Conservation (phyloP, 1,140 invertebrate genomes). For the Pseudomyrmex sp. region DNA sequence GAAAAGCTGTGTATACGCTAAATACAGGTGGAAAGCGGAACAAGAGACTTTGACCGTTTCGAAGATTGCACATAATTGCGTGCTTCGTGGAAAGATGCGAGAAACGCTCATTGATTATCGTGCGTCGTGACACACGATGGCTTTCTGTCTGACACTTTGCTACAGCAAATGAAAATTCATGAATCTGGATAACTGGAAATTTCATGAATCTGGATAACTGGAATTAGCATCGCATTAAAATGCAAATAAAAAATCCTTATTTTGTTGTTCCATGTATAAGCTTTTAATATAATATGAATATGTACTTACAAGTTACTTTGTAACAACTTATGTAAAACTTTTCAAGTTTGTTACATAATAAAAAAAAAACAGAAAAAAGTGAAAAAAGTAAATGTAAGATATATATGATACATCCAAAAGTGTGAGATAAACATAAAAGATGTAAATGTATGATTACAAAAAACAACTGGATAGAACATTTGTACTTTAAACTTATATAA, state of each 20-base stretch:
- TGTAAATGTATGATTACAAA: too few species aligned
- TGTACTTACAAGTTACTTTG: neutral
- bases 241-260: neutral
- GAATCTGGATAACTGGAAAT: slow-evolving; percentile 1
- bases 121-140: slow-evolving; percentile 20
- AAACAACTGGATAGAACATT: too few species aligned
- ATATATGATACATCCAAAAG: too few species aligned
- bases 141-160: neutral
- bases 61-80: slow-evolving; percentile 47
- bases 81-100: slow-evolving; percentile 11
- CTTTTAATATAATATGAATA: neutral
- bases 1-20: neutral
- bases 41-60: slow-evolving; percentile 16
- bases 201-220: neutral
- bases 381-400: too few species aligned
- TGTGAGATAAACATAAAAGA: too few species aligned
- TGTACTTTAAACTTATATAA: too few species aligned
- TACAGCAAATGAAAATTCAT: slow-evolving; percentile 10
- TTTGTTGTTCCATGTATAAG: neutral
- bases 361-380: neutral
- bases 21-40: slow-evolving; percentile 52
- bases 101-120: slow-evolving; percentile 1
- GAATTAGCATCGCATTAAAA: neutral
- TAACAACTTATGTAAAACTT: neutral
- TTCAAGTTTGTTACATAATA: too few species aligned